Base-by-base conservation (phyloP, 1,140 invertebrate species). In the Drosophila ficusphila region DNA sequence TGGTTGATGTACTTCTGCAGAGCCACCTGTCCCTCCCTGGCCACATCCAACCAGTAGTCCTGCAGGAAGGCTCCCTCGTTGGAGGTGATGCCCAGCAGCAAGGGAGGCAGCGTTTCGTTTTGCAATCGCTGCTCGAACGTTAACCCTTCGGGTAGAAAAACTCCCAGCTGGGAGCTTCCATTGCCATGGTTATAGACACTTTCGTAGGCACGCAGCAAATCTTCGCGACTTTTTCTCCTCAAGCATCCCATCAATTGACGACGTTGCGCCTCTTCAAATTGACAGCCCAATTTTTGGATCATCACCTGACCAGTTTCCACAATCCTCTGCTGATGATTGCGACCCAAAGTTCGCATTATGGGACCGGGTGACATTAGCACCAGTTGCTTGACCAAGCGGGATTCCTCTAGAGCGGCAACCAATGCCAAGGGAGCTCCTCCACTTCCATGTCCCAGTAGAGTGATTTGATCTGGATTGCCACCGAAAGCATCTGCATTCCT, bases 351-450 rank as follows among this genome's bases (percentile, higher is more conserved):
- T 9, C 54, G 31, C 0, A 93, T 92, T 2, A 95, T 78, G 0
- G 95, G 93, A 16, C 95, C 95, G 0, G 95, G 95, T 25, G 95
- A 95, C 93, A 96, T 95, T 6, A 97, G 88, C 31, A 97, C 94
- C 0, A 86, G 39, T 12, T 86, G 74, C 25, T 65, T 74, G 0
- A 57, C 47, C 4, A 42, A 7, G 0, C 9, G 0, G 0, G 31
- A 2, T 0, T 72, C 34, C n/a, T 88, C 53, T 12, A 88, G 29
- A 0, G 62, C 27, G 8, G 27, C 33, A 2, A 60, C 47, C 5
- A 91, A 42, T 1, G 69, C 85, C 14, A 89, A 48, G 2, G 83
- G 38, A 1, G 78, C 85, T 14, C 85, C 82, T 19, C 79, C 75
- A 36, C 85, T 90, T 0, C 89, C 91, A 90, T 96, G 94, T 1